Base-by-base conservation (phyloP, 1,140 invertebrate genomes). In the Aphaenogaster rudis region DNA sequence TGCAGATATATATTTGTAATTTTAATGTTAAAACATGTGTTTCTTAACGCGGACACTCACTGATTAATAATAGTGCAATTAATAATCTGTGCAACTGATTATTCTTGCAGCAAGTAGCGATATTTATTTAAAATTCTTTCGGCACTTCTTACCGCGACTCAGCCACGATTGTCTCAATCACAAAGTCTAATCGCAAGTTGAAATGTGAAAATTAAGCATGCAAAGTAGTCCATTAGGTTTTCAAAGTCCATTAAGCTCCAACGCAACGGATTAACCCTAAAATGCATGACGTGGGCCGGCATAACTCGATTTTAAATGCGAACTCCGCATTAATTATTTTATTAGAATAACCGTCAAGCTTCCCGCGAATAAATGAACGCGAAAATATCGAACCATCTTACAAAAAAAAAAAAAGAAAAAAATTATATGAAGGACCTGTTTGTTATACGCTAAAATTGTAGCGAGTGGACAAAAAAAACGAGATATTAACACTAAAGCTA, bases 181-280 rank as follows among this genome's bases (percentile, higher is more conserved):
- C 77, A 36, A 79, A 36, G 48, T 71, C 78, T 72, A 81, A 81
- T 81, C 1, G 66, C 39, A 57, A 72, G 39, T 81, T 42, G 33
- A 81, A 81, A 81, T 71, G 39, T 81, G 17, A 71, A 42, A 81
- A 81, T 81, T 71, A 81, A 72, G 21, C 66, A 57, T 72, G 66
- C 66, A 45, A 72, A 72, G 15, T 72, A 81, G 79, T 81, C 21
- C 50, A 81, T 81, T 59, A 81, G 52, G 50, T 66, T 81, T 71
- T 54, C 64, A 42, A 81, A 71, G 78, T 69, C 48, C 48, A 81
- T 81, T 81, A 81, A 69, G 48, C 64, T 81, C 42, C 66, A 72
- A 59, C 79, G 79, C 79, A 72, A 81, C 15, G 39, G 15, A 50
- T 81, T 81, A 81, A n/a, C 50, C 39, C 66, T 71, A 72, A 81